A percentile compares a stretch with the other conserved stretches of the same genome.
Conservation (phyloP, 2,888 invertebrate species). For the Nomada ruficornis region DNA sequence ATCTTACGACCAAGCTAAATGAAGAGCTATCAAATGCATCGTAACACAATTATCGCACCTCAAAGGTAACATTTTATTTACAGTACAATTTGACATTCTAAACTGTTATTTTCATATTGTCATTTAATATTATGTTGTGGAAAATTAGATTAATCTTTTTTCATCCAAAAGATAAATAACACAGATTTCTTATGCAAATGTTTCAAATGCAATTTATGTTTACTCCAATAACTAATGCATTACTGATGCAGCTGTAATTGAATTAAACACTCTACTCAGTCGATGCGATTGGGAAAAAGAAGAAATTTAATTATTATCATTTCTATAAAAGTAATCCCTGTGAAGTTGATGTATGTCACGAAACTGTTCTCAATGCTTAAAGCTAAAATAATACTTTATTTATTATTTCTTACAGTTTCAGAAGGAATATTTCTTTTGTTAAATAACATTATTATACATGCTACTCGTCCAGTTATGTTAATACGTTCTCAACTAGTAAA, state of each 20-base stretch:
- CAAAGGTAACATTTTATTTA: conserved; percentile 68
- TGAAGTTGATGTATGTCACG: background rate
- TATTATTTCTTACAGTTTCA: background rate
- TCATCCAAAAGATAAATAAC: background rate
- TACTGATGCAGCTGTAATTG: conserved; percentile 12
- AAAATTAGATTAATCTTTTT: background rate
- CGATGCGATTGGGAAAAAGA: background rate
- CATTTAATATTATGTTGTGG: conserved; percentile 7
- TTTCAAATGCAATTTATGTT: conserved; percentile 9
- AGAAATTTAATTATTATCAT: background rate
- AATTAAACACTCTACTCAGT: background rate
- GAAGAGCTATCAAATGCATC: conserved; percentile 70
- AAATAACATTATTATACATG: background rate
- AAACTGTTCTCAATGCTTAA: background rate
- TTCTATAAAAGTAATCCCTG: background rate
- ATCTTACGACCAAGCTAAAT: conserved; percentile 66
- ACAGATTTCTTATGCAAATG: background rate
- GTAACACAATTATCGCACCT: conserved; percentile 61
- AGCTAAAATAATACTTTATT: conserved; percentile 12
- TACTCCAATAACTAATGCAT: background rate
- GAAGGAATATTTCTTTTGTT: background rate
- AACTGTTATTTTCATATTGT: background rate
- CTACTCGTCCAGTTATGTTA: background rate
- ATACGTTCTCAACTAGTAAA: background rate
- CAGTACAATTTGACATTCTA: conserved; percentile 1